These are phyloP conservation scores for Eurosta solidaginis DNA, from an alignment of 1,140 invertebrate genomes.

Conservation along the genomic window DNA sequence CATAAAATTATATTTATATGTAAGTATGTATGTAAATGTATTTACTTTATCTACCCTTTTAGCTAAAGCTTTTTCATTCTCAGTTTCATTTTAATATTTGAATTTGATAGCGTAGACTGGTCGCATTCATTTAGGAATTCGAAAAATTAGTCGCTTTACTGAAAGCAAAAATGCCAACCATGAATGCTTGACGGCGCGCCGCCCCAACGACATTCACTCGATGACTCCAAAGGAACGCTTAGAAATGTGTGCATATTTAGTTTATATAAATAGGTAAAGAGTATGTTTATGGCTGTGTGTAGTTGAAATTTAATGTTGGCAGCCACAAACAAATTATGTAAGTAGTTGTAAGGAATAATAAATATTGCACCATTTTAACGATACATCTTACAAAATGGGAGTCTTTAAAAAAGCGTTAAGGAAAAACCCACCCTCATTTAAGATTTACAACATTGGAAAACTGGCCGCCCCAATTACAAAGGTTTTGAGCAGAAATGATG, in stretches of 20 bases:
- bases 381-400: no score
- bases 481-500: no score
- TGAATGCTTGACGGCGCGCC: background rate
- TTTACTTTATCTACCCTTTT: conserved; percentile 10
- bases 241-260: background rate
- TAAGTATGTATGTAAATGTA: background rate
- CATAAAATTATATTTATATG: no score
- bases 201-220: background rate
- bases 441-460: no score
- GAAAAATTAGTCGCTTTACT: conserved; percentile 5
- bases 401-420: no score
- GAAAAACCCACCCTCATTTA: no score
- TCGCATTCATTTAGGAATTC: conserved; percentile 18
- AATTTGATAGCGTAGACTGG: conserved; percentile 14
- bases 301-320: background rate
- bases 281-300: background rate
- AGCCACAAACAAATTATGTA: no score
- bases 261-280: no score
- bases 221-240: background rate
- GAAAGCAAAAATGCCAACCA: background rate
- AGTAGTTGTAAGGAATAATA: no score
- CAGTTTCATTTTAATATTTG: conserved; percentile 22
- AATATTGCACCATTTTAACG: no score
- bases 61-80: background rate
- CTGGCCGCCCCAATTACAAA: no score